Base-by-base conservation (phyloP, 2,113 vertebrate genomes). In the Ranitomeya imitator region DNA sequence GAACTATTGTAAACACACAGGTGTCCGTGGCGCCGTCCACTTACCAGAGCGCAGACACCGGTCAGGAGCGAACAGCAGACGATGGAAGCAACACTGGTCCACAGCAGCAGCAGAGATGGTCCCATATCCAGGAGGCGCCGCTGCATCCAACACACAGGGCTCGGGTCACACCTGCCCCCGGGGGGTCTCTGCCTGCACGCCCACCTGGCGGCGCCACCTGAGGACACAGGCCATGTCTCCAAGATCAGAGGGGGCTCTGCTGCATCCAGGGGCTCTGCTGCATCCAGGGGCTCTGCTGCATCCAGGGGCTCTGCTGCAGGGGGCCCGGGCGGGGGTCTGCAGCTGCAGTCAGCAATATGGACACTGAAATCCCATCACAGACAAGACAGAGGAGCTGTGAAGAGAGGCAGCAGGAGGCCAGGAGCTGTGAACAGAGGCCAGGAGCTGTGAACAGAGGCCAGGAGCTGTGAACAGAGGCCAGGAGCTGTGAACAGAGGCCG, bases 111-210 rank as follows among this genome's bases (percentile, higher is more conserved):
- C 67, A 82, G 63, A 61, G 52, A 60, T 60, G 86, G 80, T 88
- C 86, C 86, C 86, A 88, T 88, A 88, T 88, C 86, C 86, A 87
- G 69, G 63, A 13, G 69, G 51, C 26, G 16, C 71, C 26, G 54
- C 69, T 45, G 84, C 77, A 79, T 63, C 85, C 85, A 80, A 54
- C 37, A 80, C 0, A 23, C 71, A 86, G 37, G 45, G 31, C 21
- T 82, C 85, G 21, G 37, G 5, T 10, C 16, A 10, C 26, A 60
- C 26, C 21, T 61, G 74, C 12, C 54, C 79, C 67, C 59, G 12
- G 18, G 55, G 31, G 84, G 23, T 51, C 55, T 80, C 0, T 31
- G 77, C 23, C 2, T 31, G 51, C 23, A 16, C 16, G 52, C 19
- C 86, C 86, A 54, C 21, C 23, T 37, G 61, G 45, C 11, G 13